These are phyloP conservation scores for Podotricha telesiphe DNA, from an alignment of 2,888 invertebrate species.

Conservation along the genomic window DNA sequence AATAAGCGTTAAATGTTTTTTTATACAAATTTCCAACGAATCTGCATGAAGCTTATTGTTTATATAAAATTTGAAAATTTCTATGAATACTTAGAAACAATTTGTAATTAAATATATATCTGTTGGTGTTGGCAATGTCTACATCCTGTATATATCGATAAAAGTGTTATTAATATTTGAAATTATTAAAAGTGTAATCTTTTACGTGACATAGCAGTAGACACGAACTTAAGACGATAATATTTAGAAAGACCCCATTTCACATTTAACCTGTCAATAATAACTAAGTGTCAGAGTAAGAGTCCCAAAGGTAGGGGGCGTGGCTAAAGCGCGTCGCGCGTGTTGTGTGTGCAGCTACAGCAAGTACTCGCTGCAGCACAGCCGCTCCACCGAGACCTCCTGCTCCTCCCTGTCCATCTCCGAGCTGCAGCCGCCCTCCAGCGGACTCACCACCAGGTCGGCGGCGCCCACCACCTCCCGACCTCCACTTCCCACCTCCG, in stretches of 20 bases:
- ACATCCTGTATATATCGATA: too few species aligned
- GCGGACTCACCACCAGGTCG: constrained; percentile 62
- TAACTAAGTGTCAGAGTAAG: too few species aligned
- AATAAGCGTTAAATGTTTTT: background rate
- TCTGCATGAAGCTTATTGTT: constrained; percentile 27
- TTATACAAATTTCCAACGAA: constrained; percentile 5
- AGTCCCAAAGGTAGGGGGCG: background rate
- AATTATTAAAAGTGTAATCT: too few species aligned
- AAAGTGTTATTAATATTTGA: too few species aligned
- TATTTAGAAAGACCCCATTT: background rate
- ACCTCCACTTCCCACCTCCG: too few species aligned
- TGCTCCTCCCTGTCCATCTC: constrained; percentile 66
- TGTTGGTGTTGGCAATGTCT: background rate
- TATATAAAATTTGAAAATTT: too few species aligned
- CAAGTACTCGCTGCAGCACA: constrained; percentile 78
- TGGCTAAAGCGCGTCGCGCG: constrained; percentile 27
- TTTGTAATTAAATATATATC: background rate
- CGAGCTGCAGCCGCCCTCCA: constrained; percentile 62
- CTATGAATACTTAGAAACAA: too few species aligned
- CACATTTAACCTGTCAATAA: background rate
- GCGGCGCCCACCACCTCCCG: constrained; percentile 17
- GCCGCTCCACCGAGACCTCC: constrained; percentile 71
- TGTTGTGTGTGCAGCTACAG: constrained; percentile 65
- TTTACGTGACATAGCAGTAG: background rate
- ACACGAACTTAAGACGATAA: background rate